A percentile compares a stretch with the other conserved stretches of the same genome.
Evolutionary conservation across 2,888 invertebrate species (phyloP).

Genomic region (Fragum whitleyi): DNA sequence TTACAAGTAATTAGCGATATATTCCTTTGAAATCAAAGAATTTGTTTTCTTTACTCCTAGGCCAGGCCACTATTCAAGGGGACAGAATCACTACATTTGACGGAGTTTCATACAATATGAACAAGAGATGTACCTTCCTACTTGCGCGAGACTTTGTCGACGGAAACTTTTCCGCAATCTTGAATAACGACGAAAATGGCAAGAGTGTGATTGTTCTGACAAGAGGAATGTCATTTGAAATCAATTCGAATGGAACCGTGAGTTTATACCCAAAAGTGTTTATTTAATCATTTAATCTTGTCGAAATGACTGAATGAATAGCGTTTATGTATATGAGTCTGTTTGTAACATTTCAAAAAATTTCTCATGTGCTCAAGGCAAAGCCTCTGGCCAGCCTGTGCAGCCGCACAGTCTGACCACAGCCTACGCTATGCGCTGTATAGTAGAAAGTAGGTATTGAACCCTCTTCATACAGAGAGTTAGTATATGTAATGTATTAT

Average conservation of each 20-base stretch:
- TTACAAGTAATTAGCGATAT: too few relatives aligned
- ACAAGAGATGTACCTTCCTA: slow-evolving; percentile 92
- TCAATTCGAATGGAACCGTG: slow-evolving; percentile 72
- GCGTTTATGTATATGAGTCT: background rate
- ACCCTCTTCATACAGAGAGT: too few relatives aligned
- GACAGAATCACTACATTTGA: slow-evolving; percentile 95
- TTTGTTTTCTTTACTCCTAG: too few relatives aligned
- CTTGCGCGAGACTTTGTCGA: slow-evolving; percentile 93
- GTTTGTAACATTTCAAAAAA: background rate
- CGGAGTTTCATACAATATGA: slow-evolving; percentile 91
- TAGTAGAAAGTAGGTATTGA: background rate
- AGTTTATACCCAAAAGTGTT: slow-evolving; percentile 13
- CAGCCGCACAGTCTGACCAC: too few relatives aligned
- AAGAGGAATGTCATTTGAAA: slow-evolving; percentile 66
- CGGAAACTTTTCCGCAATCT: slow-evolving; percentile 90
- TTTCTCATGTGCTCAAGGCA: too few relatives aligned
- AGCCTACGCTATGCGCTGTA: background rate
- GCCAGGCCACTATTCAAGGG: slow-evolving; percentile 92
- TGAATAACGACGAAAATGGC: slow-evolving; percentile 37
- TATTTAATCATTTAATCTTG: too few relatives aligned
- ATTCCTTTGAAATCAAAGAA: too few relatives aligned
- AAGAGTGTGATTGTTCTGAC: slow-evolving; percentile 69
- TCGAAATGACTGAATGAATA: background rate
- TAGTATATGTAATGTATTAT: background rate
- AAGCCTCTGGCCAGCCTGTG: too few relatives aligned